Evolutionary conservation across 2,888 invertebrate species (phyloP), one percentile per base, ranked within the genome.

Genomic region (Thecophora atra): DNA sequence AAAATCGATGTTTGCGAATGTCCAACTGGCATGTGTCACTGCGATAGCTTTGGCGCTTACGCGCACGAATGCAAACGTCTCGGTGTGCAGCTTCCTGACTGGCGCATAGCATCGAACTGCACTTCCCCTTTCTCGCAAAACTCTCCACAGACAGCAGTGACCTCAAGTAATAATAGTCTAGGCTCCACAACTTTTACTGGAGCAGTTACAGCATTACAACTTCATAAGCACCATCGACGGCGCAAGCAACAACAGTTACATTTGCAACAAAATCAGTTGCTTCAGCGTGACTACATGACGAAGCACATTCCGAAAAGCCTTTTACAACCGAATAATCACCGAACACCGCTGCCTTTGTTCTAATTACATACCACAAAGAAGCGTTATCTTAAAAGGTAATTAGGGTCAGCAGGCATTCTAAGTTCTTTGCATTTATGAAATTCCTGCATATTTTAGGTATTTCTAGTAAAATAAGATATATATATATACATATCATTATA

Each of bases 1-100:
- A 90, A 92, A 79, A 88, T 93, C 84, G 96, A 96, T 83, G 93
- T 96, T 87, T 96, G 96, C 83, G 94, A 95, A 81, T 97, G 97
- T 85, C 91, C 93, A 2, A 90, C 90, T 17, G 89, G 90, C 72
- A 89, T 90, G 80, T 97, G 97, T 80, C 94, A 96, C 84, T 97
- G 97, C 85, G 95, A 96, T 78, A 93, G 95, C 74, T 91, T 97
- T 81, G 91, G 92, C 70, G 97, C 97, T 3, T 97, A 97, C 83
- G 94, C 94, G 0, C 91, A 95, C 77, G 95, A 95, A 84, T 97
- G 97, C 83, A 89, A 91, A 75, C 89, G 95, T 26, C 86, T 93
- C 54, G 95, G 95, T 0, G 92, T 93, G 0, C 88, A 89, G 74
- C 87, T 94, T 64, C 88, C 88, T 0, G 89, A 91, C 76, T 96